Percentiles rank a stretch among this genome's conserved stretches.
phyloP scores from a whole-genome alignment of 2,888 invertebrate species.

The Allolobophora icterica region DNA sequence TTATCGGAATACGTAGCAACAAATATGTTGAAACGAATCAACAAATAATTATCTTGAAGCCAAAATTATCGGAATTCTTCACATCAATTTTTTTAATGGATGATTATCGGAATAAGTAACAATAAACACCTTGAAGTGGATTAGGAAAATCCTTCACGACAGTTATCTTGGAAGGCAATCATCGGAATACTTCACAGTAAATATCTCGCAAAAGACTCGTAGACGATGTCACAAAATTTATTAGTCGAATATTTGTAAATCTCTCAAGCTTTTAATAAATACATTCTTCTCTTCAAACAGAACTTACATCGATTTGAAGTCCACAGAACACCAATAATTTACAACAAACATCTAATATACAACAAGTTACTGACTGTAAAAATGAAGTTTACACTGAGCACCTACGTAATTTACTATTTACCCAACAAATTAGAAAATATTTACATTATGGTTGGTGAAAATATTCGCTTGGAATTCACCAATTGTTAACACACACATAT shows the following conservation, averaged over 20 bases:
- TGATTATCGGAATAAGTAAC: no score
- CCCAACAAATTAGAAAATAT: slow-evolving; percentile 8
- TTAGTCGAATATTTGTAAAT: neutral
- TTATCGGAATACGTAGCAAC: no score
- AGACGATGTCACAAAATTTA: neutral
- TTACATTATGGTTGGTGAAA: neutral
- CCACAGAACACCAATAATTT: neutral
- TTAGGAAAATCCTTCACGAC: no score
- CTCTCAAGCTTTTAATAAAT: neutral
- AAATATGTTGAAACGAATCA: no score
- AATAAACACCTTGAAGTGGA: no score
- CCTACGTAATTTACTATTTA: neutral
- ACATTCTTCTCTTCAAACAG: neutral
- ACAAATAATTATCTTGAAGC: no score
- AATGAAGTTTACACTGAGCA: slow-evolving; percentile 3
- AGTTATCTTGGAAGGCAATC: no score
- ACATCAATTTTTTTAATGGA: no score
- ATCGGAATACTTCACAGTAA: neutral
- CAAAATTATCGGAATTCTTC: no score
- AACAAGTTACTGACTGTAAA: neutral
- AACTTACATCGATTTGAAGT: neutral
- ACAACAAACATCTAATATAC: slow-evolving; percentile 1
- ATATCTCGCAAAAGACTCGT: neutral
- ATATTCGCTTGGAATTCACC: neutral
- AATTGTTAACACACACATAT: neutral